phyloP scores from a whole-genome alignment of 2,113 vertebrate genomes.

The Urocitellus parryii region DNA sequence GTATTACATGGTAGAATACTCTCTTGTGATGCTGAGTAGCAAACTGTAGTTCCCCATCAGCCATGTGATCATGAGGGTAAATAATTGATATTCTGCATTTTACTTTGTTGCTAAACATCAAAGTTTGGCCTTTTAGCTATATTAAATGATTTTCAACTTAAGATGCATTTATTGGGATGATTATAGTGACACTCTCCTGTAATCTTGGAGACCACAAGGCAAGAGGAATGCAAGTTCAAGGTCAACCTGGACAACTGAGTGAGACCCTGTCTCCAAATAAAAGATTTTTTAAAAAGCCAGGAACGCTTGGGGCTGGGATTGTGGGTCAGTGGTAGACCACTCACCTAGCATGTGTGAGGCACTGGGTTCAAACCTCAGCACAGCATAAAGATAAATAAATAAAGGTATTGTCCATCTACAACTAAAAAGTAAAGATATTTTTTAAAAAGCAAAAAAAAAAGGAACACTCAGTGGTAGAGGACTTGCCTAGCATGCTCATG shows the following conservation, averaged over 20 bases:
- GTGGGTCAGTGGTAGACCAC: neutral
- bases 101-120: neutral
- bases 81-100: neutral
- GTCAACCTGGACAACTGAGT: neutral
- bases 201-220: neutral
- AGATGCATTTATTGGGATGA: neutral
- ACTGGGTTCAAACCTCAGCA: neutral
- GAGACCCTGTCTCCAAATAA: neutral
- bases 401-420: too few relatives aligned
- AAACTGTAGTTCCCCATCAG: neutral
- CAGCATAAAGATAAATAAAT: too few relatives aligned
- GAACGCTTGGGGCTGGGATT: too few relatives aligned
- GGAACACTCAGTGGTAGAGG: neutral
- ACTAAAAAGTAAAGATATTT: too few relatives aligned
- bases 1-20: neutral
- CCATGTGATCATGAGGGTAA: neutral
- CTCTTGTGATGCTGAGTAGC: neutral
- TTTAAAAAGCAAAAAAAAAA: too few relatives aligned
- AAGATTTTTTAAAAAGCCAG: neutral
- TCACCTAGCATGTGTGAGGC: neutral
- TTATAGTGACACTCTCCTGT: neutral
- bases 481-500: neutral
- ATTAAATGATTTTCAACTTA: neutral
- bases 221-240: neutral
- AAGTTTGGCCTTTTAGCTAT: neutral